Evolutionary conservation across 2,888 invertebrate species (phyloP).

Genomic region (Conops quadrifasciatus): DNA sequence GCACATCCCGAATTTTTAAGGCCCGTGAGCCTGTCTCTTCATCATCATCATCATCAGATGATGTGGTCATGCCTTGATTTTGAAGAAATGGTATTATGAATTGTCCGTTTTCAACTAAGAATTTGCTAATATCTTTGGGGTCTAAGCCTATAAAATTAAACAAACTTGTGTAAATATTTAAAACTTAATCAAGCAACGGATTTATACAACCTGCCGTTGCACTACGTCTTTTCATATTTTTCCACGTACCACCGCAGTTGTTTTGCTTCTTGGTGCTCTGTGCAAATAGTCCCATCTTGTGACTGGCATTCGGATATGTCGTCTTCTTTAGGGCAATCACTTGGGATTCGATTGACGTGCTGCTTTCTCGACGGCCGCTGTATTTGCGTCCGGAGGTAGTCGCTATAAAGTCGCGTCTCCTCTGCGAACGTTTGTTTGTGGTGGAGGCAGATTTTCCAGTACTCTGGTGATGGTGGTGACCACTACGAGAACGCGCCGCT

Average conservation of each 20-base stretch:
- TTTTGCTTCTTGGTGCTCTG: conserved; percentile 57
- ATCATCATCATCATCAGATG: conserved; percentile 62
- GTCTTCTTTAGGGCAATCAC: conserved; percentile 66
- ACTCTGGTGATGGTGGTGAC: conserved; percentile 44
- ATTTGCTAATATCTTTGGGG: conserved; percentile 59
- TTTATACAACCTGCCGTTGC: conserved; percentile 52
- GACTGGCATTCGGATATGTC: conserved; percentile 61
- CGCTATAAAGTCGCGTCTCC: conserved; percentile 59
- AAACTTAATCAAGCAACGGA: background rate
- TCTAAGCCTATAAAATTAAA: conserved; percentile 51
- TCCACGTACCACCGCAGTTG: conserved; percentile 39
- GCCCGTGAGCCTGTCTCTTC: conserved; percentile 57
- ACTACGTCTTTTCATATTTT: conserved; percentile 57
- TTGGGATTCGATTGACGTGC: conserved; percentile 84
- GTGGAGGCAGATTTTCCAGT: conserved; percentile 50
- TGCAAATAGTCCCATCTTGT: conserved; percentile 61
- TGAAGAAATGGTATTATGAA: conserved; percentile 64
- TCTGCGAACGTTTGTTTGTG: conserved; percentile 55
- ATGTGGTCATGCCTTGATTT: conserved; percentile 64
- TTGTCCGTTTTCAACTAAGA: conserved; percentile 62
- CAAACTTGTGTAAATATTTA: background rate
- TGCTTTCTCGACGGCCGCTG: conserved; percentile 70
- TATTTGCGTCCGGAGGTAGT: conserved; percentile 55
- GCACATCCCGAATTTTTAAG: conserved; percentile 63
- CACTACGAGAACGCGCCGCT: conserved; percentile 67